Evolutionary conservation across 2,888 invertebrate genomes (phyloP).

Genomic region (Dasypolia templi): DNA sequence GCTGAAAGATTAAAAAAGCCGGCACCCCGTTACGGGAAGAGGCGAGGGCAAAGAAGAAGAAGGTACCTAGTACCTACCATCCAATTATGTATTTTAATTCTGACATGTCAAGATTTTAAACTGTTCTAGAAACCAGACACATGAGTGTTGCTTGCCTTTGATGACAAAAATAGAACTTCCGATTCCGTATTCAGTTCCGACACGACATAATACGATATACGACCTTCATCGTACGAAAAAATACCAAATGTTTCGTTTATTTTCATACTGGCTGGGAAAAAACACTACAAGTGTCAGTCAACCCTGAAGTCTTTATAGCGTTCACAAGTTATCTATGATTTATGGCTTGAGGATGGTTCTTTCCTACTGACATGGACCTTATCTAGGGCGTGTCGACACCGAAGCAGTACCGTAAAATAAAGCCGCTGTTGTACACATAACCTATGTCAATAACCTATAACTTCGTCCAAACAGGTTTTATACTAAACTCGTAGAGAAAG

Average conservation of each 20-base stretch:
- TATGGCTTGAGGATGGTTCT: slow-evolving; percentile 6
- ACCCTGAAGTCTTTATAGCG: slow-evolving; percentile 31
- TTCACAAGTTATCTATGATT: slow-evolving; percentile 33
- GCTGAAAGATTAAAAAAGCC: no score
- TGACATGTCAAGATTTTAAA: background rate
- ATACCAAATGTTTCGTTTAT: slow-evolving; percentile 27
- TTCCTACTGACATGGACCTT: background rate
- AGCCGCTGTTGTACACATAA: slow-evolving; percentile 54
- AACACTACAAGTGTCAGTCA: slow-evolving; percentile 35
- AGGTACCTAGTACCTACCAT: background rate
- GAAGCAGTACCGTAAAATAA: slow-evolving; percentile 28
- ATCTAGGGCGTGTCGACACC: slow-evolving; percentile 42
- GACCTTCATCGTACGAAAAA: slow-evolving; percentile 40
- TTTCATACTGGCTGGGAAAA: slow-evolving; percentile 27
- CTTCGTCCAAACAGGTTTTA: slow-evolving; percentile 60
- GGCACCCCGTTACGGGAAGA: no score
- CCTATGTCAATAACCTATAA: slow-evolving; percentile 64
- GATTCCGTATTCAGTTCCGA: slow-evolving; percentile 45
- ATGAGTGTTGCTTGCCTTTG: slow-evolving; percentile 39
- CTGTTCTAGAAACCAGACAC: background rate
- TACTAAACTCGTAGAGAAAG: slow-evolving; percentile 66
- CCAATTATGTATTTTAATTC: background rate
- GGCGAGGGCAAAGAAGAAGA: no score
- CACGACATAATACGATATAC: slow-evolving; percentile 21
- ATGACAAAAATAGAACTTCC: slow-evolving; percentile 42